Evolutionary conservation across 1,140 invertebrate species (phyloP), one percentile per base, ranked within the genome.

Genomic region (Dendrolimus kikuchii): DNA sequence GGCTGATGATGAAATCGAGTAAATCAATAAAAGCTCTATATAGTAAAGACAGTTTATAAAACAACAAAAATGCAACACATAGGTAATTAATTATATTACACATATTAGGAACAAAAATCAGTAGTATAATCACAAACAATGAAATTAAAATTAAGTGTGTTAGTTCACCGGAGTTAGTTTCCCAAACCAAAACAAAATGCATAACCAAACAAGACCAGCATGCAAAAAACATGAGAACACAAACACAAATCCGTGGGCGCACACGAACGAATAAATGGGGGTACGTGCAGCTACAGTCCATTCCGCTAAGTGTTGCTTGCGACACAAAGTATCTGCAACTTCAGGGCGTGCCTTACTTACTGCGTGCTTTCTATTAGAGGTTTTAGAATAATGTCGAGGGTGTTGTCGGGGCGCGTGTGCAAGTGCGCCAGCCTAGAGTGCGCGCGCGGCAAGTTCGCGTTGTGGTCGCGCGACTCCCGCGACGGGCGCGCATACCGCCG

Each of bases 321-420:
- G 67, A 75, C 78, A 79, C 66, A 80, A 58, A 74, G 43, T 60
- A 58, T 58, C 57, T 70, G 59, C 49, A 49, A 51, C 61, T 53
- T 51, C 51, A 49, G 62, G 60, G 57, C 61, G 60, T 59, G 62
- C 53, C 68, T 79, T 86, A 88, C 86, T 88, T 86, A 88, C 86
- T 88, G 86, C 69, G 86, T 88, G 78, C 86, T 88, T 76, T 88
- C 86, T 75, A 88, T 87, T 66, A 88, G 81, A 65, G 86, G 86
- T 73, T 88, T 88, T 66, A 88, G 72, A 55, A 88, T 88, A 78
- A 88, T 87, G 77, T 88, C 79, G 77, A 87, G 85, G 49, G 85
- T 88, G 81, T 88, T 87, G 81, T 88, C 85, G 67, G 80, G 87
- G 61, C 74, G 78, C 49, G 64, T 53, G 64, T 74, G 70, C 47